Evolutionary conservation across 1,140 invertebrate genomes (phyloP), one percentile per base, ranked within the genome.

Genomic region (Drosophila nigromelanica): DNA sequence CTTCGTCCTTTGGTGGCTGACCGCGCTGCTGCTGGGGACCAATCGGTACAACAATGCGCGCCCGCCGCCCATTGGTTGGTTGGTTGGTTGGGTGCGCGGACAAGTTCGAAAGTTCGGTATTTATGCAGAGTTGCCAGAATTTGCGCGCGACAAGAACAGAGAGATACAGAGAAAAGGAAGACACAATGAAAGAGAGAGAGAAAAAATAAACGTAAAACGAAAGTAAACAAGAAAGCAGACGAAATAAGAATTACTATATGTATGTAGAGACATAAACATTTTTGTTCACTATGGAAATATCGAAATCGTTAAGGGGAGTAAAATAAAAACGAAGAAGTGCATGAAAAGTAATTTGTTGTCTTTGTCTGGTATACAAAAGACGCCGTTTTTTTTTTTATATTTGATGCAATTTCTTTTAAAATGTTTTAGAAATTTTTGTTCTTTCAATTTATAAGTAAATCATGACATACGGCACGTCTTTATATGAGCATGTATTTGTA

Each of bases 1-100:
- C 87, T 74, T 90, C 87, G 68, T 90, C 87, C 89, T 90, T 90
- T 47, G 89, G 82, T 66, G 89, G 87, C 67, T 89, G 85, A 58
- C 86, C 80, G 68, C 87, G 87, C 73, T 90, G 86, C 86, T 89
- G 76, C 52, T 63, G 66, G 51, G 30, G 37, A 62, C 51, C 73
- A 75, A 40, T 43, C 47, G 60, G n/a, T 39, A 11, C n/a, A n/a
- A n/a, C n/a, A n/a, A 21, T 14, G 37, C 50, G 14, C 48, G 8
- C 47, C 15, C 51, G 51, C n/a, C 58, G 58, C 52, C 47, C 45
- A 71, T 52, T 7, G 52, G 21, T 24, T 15, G 37, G 30, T 24
- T n/a, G 33, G 33, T 27, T 24, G 37, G 7, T 8, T 67, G 35
- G 21, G 54, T 50, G 43, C 40, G 40, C 15, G 7, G 30, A 18